Evolutionary conservation across 1,140 invertebrate genomes (phyloP).

Genomic region (Probaryconus sp.): DNA sequence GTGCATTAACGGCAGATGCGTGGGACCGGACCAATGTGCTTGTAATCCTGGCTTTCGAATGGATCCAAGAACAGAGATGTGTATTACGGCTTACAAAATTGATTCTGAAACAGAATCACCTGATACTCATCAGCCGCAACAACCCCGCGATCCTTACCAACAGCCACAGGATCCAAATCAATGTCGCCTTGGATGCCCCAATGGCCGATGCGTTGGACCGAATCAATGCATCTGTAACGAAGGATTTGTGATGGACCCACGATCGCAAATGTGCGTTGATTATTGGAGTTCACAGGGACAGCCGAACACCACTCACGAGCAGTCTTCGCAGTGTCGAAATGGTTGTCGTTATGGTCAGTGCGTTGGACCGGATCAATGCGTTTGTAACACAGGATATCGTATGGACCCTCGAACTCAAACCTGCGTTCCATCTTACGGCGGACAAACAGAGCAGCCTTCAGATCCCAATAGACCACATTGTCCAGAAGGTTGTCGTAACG

Average conservation of each 20-base stretch:
- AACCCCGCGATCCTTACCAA: background rate
- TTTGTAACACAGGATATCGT: conserved; percentile 62
- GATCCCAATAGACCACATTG: conserved; percentile 66
- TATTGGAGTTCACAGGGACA: conserved; percentile 65
- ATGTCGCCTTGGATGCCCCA: conserved; percentile 68
- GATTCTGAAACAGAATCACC: background rate
- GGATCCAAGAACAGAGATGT: conserved; percentile 19
- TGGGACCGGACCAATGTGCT: conserved; percentile 52
- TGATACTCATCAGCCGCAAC: background rate
- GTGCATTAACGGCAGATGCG: conserved; percentile 59
- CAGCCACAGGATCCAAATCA: conserved; percentile 1
- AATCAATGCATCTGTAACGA: conserved; percentile 68
- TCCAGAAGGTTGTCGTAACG: conserved; percentile 51
- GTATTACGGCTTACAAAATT: background rate
- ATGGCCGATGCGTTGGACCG: conserved; percentile 67
- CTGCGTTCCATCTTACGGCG: background rate
- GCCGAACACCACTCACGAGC: conserved; percentile 21
- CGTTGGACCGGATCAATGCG: conserved; percentile 61
- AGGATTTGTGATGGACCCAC: conserved; percentile 60
- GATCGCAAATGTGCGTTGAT: conserved; percentile 17
- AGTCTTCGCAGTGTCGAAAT: conserved; percentile 64
- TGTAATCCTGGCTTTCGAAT: conserved; percentile 58
- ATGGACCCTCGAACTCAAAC: conserved; percentile 21
- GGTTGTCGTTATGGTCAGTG: conserved; percentile 66
- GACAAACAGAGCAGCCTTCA: conserved; percentile 50